Evolutionary conservation across 1,140 invertebrate species (phyloP), one percentile per base, ranked within the genome.

Genomic region (Idris sp.): DNA sequence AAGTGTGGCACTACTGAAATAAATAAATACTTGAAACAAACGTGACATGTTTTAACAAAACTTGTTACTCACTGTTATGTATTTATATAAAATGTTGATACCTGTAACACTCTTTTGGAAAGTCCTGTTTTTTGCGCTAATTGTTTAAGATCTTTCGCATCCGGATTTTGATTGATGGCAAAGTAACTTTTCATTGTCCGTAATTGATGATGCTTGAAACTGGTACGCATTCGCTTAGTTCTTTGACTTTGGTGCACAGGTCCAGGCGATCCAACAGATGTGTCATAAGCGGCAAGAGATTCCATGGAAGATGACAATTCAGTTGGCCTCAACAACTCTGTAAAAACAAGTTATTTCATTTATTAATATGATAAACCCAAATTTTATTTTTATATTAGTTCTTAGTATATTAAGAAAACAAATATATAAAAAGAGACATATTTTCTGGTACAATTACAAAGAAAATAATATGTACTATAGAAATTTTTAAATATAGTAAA

Each of bases 161-260:
- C 96, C 4, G 97, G 97, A 88, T 99, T 99, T 87, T 98, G 97
- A 88, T 99, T 99, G 80, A 98, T 92, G 30, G 94, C 93, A 84
- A 99, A 99, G 85, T 98, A 98, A 10, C 94, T 95, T 87, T 98
- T 98, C 97, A 99, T 98, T 1, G 96, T 97, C 40, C 96, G 87
- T n/a, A 99, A 90, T 82, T 98, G 97, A 85, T 98, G 96, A 83
- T 98, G 97, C 81, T 98, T 98, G 89, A 98, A 98, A 72, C 95
- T 97, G n/a, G 96, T 98, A 28, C 96, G 88, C 93, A 97, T 97
- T 36, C 96, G 90, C 86, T 98, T 97, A 16, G 95, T 96, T 49
- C 93, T 83, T 79, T 92, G 90, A 76, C 83, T 88, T 44, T 87
- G 85, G 44, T 88, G 87, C 8, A 87, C 79, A 46, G 90, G 91